Conservation (phyloP, 1,140 invertebrate species). For the Helicorthomorpha holstii region DNA sequence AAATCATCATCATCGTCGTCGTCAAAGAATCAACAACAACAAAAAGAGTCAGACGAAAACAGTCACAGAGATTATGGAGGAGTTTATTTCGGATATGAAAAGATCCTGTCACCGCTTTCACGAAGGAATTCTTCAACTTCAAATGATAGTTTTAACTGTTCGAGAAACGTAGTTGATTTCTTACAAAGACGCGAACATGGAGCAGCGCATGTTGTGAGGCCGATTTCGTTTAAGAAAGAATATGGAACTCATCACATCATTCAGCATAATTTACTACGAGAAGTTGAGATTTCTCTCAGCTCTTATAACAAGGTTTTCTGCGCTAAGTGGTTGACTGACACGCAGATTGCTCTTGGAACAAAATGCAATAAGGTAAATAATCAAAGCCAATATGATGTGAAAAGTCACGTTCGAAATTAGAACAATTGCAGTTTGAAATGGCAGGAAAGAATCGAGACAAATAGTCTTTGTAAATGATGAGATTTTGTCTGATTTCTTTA, state of each 20-base stretch:
- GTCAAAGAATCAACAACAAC: conserved; percentile 6
- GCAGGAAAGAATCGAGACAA: no score
- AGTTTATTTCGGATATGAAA: no score
- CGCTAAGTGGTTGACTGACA: conserved; percentile 85
- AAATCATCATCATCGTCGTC: neutral
- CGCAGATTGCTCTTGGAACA: conserved; percentile 86
- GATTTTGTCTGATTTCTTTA: no score
- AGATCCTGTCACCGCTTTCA: neutral
- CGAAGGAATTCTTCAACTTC: neutral
- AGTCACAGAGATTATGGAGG: no score
- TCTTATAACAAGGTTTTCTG: conserved; percentile 94
- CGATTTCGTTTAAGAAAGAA: conserved; percentile 3
- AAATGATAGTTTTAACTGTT: neutral
- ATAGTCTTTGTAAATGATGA: no score
- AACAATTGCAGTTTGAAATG: no score
- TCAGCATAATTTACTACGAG: conserved; percentile 71
- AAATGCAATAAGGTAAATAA: conserved; percentile 80
- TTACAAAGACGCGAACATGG: conserved; percentile 3
- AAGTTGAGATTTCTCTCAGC: conserved; percentile 58
- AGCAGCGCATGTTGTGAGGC: conserved; percentile 11
- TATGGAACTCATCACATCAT: conserved; percentile 42
- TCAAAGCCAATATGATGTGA: neutral
- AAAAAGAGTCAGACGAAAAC: conserved; percentile 8
- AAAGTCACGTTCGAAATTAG: neutral
- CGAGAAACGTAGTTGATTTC: neutral